A percentile compares a stretch with the other conserved stretches of the same genome.
Evolutionary conservation across 2,113 vertebrate genomes (phyloP).

Genomic region (Recurvirostra avosetta): DNA sequence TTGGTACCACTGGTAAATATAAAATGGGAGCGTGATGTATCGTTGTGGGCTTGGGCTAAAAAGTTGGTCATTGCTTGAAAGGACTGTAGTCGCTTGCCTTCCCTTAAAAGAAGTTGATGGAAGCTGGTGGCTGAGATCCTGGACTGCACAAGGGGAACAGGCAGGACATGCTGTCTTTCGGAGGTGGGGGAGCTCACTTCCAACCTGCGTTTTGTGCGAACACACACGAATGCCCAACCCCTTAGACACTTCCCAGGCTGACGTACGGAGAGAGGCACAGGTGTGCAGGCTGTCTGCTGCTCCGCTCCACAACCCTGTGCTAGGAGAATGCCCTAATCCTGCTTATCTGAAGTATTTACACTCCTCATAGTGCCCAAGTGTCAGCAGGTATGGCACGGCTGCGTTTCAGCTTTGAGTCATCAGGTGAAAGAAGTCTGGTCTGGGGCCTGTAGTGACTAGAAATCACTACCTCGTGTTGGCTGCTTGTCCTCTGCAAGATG

Average conservation of each 20-base stretch:
- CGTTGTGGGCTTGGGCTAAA: fast-evolving
- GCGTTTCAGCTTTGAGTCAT: constrained; percentile 22
- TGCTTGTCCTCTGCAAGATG: neutral
- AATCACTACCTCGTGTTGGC: neutral
- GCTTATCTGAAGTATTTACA: constrained; percentile 8
- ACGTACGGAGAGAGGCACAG: neutral
- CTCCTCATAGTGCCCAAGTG: neutral
- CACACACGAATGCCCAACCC: neutral
- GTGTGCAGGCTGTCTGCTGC: neutral
- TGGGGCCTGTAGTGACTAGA: constrained; percentile 37
- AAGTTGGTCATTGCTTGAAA: neutral
- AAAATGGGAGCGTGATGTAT: neutral
- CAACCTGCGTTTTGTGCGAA: neutral
- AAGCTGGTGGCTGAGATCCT: neutral
- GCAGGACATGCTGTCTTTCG: neutral
- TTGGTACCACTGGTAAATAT: neutral
- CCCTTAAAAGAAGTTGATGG: neutral
- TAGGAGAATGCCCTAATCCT: neutral
- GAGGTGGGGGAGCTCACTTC: neutral
- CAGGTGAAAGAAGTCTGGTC: neutral
- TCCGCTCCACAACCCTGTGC: neutral
- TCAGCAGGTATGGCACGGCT: neutral
- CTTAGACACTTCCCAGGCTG: fast-evolving
- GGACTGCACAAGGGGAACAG: neutral
- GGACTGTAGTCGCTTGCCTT: neutral